Percentiles rank a stretch among this genome's conserved stretches.
Conservation (phyloP, 2,888 invertebrate species). For the Caenorhabditis sinica region DNA sequence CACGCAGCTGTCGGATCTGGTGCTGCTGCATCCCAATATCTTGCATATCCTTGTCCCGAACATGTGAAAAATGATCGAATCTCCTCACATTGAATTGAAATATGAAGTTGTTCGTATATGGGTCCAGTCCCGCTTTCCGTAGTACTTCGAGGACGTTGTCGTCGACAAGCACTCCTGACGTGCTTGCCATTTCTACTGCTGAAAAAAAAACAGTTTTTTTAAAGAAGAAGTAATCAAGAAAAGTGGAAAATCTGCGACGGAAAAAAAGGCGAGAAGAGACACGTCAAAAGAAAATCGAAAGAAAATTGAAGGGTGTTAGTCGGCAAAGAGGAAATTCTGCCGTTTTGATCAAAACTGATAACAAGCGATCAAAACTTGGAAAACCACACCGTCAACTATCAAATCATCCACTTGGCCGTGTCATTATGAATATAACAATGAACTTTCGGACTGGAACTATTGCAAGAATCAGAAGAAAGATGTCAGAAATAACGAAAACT, state of each 20-base stretch:
- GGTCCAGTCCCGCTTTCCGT: constrained; percentile 75
- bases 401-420: neutral
- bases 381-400: constrained; percentile 27
- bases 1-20: constrained; percentile 63
- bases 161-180: constrained; percentile 71
- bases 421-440: too few relatives aligned
- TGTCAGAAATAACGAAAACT: neutral
- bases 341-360: constrained; percentile 42
- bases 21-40: constrained; percentile 85
- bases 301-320: constrained; percentile 36
- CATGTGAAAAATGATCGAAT: constrained; percentile 96
- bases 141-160: constrained; percentile 77
- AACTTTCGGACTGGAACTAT: neutral
- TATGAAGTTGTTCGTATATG: constrained; percentile 73
- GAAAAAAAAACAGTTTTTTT: constrained; percentile 15
- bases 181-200: constrained; percentile 48
- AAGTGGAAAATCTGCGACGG: constrained; percentile 12
- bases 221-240: constrained; percentile 15
- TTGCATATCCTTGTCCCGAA: constrained; percentile 88
- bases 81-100: constrained; percentile 89
- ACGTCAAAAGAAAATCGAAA: too few relatives aligned
- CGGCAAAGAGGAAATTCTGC: constrained; percentile 29
- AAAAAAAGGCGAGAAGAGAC: constrained; percentile 29
- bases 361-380: constrained; percentile 13
- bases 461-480: neutral